Percentiles rank a stretch among this genome's conserved stretches.
These are phyloP conservation scores for Podabrus alpinus DNA, from an alignment of 2,888 invertebrate species.

Conservation along the genomic window DNA sequence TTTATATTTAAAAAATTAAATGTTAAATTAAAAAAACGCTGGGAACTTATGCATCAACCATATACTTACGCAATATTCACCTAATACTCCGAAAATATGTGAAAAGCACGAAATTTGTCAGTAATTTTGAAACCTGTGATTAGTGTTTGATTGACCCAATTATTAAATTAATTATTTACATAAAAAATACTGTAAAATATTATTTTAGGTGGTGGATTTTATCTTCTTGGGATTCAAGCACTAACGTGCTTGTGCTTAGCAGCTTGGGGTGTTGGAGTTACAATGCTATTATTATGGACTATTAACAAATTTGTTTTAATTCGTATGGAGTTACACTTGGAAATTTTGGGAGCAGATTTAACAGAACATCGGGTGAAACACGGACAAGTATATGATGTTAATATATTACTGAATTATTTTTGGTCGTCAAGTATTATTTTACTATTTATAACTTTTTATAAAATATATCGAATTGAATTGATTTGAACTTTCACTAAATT, in stretches of 20 bases:
- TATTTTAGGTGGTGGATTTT: conserved; percentile 79
- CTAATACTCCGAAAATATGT: no score
- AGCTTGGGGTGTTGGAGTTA: conserved; percentile 75
- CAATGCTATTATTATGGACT: conserved; percentile 75
- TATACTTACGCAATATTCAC: no score
- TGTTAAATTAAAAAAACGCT: no score
- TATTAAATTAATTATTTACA: no score
- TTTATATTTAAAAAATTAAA: no score
- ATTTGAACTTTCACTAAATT: not conserved
- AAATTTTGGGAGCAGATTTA: conserved; percentile 86
- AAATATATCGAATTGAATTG: not conserved
- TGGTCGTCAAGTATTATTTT: not conserved
- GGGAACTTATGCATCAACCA: no score
- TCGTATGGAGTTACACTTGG: conserved; percentile 83
- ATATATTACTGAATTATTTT: conserved; percentile 5
- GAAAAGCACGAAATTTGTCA: no score
- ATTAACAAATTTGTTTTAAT: conserved; percentile 80
- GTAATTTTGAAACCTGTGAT: no score
- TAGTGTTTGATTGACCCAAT: no score
- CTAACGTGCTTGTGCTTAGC: conserved; percentile 72
- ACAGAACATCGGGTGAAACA: conserved; percentile 85
- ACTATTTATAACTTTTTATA: not conserved
- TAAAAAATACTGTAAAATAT: no score
- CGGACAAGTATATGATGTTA: conserved; percentile 58
- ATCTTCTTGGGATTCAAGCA: conserved; percentile 81